Base-by-base conservation (phyloP, 2,888 invertebrate genomes). In the Nemoura dubitans region DNA sequence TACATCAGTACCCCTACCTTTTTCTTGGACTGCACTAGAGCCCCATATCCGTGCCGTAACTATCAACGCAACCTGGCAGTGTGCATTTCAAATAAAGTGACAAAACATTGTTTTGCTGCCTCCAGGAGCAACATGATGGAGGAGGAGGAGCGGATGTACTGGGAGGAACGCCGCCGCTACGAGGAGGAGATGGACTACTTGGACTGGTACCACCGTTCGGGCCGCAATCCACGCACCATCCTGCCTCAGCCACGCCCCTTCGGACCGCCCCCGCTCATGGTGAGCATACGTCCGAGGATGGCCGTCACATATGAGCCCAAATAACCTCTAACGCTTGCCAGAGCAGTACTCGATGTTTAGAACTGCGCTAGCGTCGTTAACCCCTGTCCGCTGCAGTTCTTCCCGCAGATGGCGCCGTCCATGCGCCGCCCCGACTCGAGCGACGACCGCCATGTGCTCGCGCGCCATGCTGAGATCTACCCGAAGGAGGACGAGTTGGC, bases 391-490 rank as follows among this genome's bases (percentile, higher is more conserved):
- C 42, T 82, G 28, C 87, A 88, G 87, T 90, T 89, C 85, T 90
- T 89, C 88, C 89, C 89, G 88, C 93, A 94, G 88, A 59, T 59
- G 59, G 59, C 59, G 16, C 93, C 93, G 59, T 93, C 92, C 89
- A 94, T 94, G 83, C 94, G 98, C 28, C 95, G 97, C 85, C 96
- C 97, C 0, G 98, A 98, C 92, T 97, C 97, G n/a, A 95, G 96
- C 26, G 99, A 99, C 92, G 99, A 99, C 92, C 95, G 98, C 14
- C 98, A 99, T 92, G 97, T 99, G 87, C 95, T 98, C 91, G 96
- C 97, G 85, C 96, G 97, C 90, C 99, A 99, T 92, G 96, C 97
- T 0, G 96, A 96, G 88, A 98, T 99, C 89, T 98, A 98, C 93
- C 99, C 99, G 0, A 95, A 95, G 90, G 98, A 98, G 92, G 95